Percentiles rank a stretch among this genome's conserved stretches.
Evolutionary conservation across 1,140 invertebrate species (phyloP).

Genomic region (Ceratina australensis): DNA sequence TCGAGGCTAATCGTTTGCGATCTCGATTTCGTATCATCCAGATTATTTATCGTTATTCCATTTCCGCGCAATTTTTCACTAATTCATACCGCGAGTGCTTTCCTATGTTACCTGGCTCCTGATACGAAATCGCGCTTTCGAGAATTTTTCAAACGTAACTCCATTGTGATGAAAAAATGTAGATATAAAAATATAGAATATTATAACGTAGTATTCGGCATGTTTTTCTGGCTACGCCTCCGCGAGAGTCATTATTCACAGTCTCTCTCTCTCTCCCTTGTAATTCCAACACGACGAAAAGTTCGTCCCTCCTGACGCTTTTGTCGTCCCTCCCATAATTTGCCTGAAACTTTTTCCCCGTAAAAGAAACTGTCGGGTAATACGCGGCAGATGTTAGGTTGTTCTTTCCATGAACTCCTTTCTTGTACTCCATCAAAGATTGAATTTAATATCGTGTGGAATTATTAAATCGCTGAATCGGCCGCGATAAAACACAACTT

Average conservation of each 20-base stretch:
- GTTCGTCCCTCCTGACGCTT: constrained; percentile 15
- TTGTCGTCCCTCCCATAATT: constrained; percentile 6
- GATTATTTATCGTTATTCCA: no score
- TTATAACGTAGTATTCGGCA: neutral
- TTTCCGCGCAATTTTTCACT: no score
- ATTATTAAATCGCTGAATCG: neutral
- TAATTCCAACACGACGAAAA: constrained; percentile 8
- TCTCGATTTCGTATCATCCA: neutral
- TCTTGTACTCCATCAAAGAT: neutral
- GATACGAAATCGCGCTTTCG: no score
- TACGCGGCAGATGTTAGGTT: neutral
- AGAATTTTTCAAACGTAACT: no score
- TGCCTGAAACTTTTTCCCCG: constrained; percentile 3
- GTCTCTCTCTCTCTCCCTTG: neutral
- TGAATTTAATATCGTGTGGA: neutral
- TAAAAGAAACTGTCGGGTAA: neutral
- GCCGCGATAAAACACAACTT: neutral
- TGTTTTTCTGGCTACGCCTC: neutral
- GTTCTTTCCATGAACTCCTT: constrained; percentile 7
- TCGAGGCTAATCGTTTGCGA: neutral
- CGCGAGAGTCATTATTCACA: constrained; percentile 9
- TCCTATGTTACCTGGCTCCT: neutral
- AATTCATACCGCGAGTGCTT: neutral
- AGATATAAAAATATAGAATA: no score
- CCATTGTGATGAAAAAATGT: neutral